phyloP scores from a whole-genome alignment of 1,140 invertebrate species.

The Thaumatotibia leucotreta region DNA sequence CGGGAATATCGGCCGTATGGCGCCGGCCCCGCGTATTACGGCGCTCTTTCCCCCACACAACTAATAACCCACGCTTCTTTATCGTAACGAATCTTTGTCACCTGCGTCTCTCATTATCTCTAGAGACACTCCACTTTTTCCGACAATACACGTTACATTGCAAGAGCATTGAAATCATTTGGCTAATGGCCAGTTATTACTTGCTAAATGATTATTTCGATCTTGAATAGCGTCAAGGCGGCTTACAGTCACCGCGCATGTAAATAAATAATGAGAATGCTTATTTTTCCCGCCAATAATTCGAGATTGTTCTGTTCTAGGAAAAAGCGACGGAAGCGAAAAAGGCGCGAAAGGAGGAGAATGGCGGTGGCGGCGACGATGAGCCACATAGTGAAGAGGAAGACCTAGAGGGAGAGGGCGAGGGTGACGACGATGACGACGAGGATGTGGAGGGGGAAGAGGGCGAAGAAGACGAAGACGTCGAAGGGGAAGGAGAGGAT shows the following conservation, averaged over 20 bases:
- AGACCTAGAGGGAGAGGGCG: constrained; percentile 75
- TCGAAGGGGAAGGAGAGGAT: constrained; percentile 81
- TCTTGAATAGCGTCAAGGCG: constrained; percentile 29
- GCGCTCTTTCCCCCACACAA: constrained; percentile 50
- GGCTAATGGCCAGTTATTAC: constrained; percentile 44
- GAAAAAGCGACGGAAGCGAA: constrained; percentile 85
- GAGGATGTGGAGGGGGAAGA: constrained; percentile 81
- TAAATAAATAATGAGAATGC: constrained; percentile 12
- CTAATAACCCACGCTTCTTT: constrained; percentile 67
- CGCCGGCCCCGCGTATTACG: constrained; percentile 41
- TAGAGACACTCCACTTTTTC: constrained; percentile 35
- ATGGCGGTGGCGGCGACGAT: constrained; percentile 80
- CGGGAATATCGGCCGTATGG: constrained; percentile 55
- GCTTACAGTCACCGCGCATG: neutral
- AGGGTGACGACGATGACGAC: constrained; percentile 75
- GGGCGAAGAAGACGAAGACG: constrained; percentile 82
- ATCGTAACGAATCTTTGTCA: constrained; percentile 69
- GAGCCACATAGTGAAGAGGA: constrained; percentile 81
- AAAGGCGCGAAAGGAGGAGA: constrained; percentile 87
- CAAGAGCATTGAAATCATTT: constrained; percentile 34
- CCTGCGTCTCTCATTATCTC: constrained; percentile 65
- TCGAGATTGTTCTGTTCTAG: constrained; percentile 62
- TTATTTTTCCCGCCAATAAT: constrained; percentile 26
- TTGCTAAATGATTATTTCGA: constrained; percentile 24
- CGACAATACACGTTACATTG: constrained; percentile 26